Base-by-base conservation (phyloP, 2,797 vertebrate genomes). In the Diplodus puntazzo region DNA sequence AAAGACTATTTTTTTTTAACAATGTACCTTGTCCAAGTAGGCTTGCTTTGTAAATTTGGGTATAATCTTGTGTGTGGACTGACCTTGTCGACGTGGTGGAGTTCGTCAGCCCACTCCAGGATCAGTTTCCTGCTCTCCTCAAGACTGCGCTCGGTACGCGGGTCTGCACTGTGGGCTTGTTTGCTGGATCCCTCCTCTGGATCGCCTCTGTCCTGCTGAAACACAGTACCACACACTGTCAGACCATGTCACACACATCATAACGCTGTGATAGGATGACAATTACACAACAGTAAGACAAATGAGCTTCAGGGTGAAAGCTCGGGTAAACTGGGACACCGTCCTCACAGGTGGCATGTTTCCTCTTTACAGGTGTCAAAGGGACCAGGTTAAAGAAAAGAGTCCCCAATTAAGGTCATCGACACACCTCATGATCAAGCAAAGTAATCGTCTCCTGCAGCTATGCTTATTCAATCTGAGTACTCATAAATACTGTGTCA, bases 81-180 rank as follows among this genome's bases (percentile, higher is more conserved):
- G 20, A 95, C 95, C 90, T 81, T 81, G 76, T 95, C 91, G 0
- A 94, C 88, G 1, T 87, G 92, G 30, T 71, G 85, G 39, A 96
- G 95, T 62, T 96, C 95, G 0, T 87, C 79, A 0, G 94, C 93
- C 95, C 95, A 96, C 77, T 90, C 89, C 82, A 94, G 73, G 84
- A 96, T 96, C 69, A 96, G 85, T 25, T 93, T 95, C 30, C 92
- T 90, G 87, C 95, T 95, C 87, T 96, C 94, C 62, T 95, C 94
- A 0, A 96, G 87, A 21, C 94, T 95, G 62, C 89, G 91, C 59
- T 93, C 92, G 0, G 74, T 48, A 0, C 54, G 82, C 1, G 30
- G 18, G 80, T 93, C 92, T 9, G 82, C 77, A 0, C 43, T 77
- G 13, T 25, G 27, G 25, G 39, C 14, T 0, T 82, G 30, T 14